Conservation (phyloP, 2,888 invertebrate genomes). For the Macrosiphum euphorbiae region DNA sequence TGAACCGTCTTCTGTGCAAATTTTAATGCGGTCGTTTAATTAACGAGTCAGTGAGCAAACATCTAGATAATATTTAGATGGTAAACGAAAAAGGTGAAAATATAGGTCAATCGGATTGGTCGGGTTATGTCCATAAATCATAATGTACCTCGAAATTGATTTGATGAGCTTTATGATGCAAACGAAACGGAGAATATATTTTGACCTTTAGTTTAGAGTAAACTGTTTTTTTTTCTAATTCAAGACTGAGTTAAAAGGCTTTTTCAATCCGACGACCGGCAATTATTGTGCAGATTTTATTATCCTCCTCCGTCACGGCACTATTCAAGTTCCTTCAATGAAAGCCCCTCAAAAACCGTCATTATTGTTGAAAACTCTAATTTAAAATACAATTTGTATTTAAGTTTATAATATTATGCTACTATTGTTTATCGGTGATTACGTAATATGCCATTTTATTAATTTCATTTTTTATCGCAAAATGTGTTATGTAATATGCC, state of each 20-base stretch:
- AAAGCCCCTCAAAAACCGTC: not conserved
- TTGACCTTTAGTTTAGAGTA: not conserved
- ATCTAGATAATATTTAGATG: not conserved
- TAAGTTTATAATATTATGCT: too few species aligned
- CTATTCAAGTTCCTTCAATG: not conserved
- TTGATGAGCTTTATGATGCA: not conserved
- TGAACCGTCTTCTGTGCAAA: not conserved
- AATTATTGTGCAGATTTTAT: not conserved
- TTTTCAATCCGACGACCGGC: not conserved
- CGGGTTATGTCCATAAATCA: not conserved
- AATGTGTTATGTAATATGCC: not conserved
- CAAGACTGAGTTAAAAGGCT: not conserved
- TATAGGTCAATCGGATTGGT: not conserved
- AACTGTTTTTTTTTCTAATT: not conserved
- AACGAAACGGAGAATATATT: not conserved
- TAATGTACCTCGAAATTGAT: not conserved
- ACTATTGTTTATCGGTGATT: not conserved
- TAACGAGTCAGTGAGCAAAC: not conserved
- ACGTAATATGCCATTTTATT: not conserved
- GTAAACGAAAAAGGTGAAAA: not conserved
- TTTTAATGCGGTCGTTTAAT: not conserved
- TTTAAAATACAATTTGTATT: not conserved
- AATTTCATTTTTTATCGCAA: not conserved
- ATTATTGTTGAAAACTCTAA: not conserved
- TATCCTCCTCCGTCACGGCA: not conserved